phyloP scores from a whole-genome alignment of 2,888 invertebrate genomes.

The Penaeus monodon region DNA sequence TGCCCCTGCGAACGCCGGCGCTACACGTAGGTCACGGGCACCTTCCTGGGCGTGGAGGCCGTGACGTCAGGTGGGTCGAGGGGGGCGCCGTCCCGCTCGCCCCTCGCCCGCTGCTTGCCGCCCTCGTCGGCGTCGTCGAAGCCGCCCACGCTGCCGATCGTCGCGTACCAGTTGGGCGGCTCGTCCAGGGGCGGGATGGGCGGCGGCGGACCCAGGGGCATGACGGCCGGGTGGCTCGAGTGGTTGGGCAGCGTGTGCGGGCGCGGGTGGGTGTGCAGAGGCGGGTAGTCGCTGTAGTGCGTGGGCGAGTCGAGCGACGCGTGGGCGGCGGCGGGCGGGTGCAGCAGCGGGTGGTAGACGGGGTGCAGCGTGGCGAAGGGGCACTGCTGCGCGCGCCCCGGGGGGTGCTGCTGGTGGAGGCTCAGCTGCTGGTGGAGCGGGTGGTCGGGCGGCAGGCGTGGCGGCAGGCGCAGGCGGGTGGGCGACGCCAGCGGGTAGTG shows the following conservation, averaged over 20 bases:
- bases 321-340: conserved; percentile 15
- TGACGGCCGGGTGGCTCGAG: conserved; percentile 3
- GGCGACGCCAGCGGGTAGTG: conserved; percentile 6
- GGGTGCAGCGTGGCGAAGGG: conserved; percentile 52
- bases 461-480: conserved; percentile 33
- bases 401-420: conserved; percentile 38
- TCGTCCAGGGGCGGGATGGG: conserved; percentile 27
- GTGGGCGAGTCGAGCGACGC: background rate
- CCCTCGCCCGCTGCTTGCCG: too few species aligned
- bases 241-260: background rate
- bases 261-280: conserved; percentile 4
- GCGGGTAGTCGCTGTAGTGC: conserved; percentile 2
- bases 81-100: too few species aligned
- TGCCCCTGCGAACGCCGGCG: too few species aligned
- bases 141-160: conserved; percentile 28
- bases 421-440: conserved; percentile 44
- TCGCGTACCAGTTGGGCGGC: conserved; percentile 53
- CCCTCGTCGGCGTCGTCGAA: conserved; percentile 34
- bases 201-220: conserved; percentile 23
- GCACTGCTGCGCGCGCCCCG: conserved; percentile 47
- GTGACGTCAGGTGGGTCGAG: too few species aligned
- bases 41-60: too few species aligned
- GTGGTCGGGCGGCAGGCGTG: conserved; percentile 46
- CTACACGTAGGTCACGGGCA: too few species aligned
- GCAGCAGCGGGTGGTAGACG: conserved; percentile 47